Evolutionary conservation across 1,140 invertebrate genomes (phyloP).

Genomic region (Drosophila burlai): DNA sequence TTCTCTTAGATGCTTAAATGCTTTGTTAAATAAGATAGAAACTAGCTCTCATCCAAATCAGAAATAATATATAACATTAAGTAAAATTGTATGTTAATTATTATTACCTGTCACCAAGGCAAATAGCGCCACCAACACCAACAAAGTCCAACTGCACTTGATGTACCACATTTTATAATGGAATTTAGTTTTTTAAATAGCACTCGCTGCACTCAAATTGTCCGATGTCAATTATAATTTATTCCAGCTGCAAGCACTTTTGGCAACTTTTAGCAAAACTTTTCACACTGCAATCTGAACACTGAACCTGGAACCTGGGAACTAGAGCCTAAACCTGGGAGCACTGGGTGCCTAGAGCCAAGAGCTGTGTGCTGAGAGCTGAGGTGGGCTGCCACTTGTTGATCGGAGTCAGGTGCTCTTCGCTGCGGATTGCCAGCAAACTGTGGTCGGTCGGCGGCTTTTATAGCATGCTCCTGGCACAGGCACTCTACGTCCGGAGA

Average conservation of each 20-base stretch:
- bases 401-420: slow-evolving; percentile 45
- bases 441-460: slow-evolving; percentile 64
- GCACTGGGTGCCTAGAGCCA: not conserved
- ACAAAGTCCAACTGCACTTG: slow-evolving; percentile 72
- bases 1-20: too few species aligned
- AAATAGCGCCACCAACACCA: slow-evolving; percentile 63
- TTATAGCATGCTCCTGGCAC: slow-evolving; percentile 60
- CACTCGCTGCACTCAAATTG: slow-evolving; percentile 33
- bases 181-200: not conserved
- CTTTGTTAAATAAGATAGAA: too few species aligned
- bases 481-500: slow-evolving; percentile 7
- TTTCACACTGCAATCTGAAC: slow-evolving; percentile 12
- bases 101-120: slow-evolving; percentile 60
- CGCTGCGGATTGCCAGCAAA: slow-evolving; percentile 73
- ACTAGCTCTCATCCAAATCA: not conserved
- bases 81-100: not conserved
- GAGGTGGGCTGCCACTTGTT: slow-evolving; percentile 19
- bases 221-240: slow-evolving; percentile 43
- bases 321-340: slow-evolving; percentile 1
- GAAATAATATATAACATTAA: not conserved
- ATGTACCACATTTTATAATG: slow-evolving; percentile 65
- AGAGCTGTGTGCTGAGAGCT: not conserved
- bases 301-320: not conserved
- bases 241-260: slow-evolving; percentile 23
- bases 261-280: slow-evolving; percentile 39